phyloP scores from a whole-genome alignment of 2,888 invertebrate species.

The Apamea sordens region DNA sequence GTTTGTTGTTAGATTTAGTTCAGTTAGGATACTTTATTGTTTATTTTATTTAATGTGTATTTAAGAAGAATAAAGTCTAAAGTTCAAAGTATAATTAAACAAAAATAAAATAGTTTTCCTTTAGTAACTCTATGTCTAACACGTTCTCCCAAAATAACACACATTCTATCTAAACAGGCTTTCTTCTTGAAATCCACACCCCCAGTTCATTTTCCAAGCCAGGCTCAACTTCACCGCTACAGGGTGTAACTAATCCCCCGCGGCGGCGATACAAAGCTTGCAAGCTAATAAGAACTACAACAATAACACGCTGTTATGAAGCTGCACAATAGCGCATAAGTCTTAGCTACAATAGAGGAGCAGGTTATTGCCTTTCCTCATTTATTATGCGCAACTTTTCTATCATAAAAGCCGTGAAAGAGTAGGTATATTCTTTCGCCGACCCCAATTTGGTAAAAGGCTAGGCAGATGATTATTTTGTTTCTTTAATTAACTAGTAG shows the following conservation, averaged over 20 bases:
- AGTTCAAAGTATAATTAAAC: neutral
- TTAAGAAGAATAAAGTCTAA: neutral
- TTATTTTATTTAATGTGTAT: too few species aligned
- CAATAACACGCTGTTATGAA: conserved; percentile 39
- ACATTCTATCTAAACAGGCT: too few species aligned
- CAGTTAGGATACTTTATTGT: too few species aligned
- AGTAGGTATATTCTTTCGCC: neutral
- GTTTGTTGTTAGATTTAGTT: too few species aligned
- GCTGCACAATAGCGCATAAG: conserved; percentile 43
- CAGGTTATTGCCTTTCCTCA: conserved; percentile 20
- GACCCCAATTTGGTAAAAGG: neutral
- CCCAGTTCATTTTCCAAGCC: conserved; percentile 18
- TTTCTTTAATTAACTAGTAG: neutral
- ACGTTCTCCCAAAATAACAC: too few species aligned
- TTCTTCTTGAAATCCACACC: neutral
- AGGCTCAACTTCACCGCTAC: conserved; percentile 10
- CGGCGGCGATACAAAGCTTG: conserved; percentile 32
- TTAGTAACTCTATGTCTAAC: neutral
- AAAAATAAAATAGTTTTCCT: neutral
- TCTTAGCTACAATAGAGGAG: conserved; percentile 25
- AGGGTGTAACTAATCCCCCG: conserved; percentile 31
- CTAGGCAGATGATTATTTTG: neutral
- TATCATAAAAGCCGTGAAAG: neutral
- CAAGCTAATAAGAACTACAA: conserved; percentile 51
- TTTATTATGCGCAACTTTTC: conserved; percentile 12